phyloP scores from a whole-genome alignment of 2,888 invertebrate genomes.

The Leptinotarsa peninsularis region DNA sequence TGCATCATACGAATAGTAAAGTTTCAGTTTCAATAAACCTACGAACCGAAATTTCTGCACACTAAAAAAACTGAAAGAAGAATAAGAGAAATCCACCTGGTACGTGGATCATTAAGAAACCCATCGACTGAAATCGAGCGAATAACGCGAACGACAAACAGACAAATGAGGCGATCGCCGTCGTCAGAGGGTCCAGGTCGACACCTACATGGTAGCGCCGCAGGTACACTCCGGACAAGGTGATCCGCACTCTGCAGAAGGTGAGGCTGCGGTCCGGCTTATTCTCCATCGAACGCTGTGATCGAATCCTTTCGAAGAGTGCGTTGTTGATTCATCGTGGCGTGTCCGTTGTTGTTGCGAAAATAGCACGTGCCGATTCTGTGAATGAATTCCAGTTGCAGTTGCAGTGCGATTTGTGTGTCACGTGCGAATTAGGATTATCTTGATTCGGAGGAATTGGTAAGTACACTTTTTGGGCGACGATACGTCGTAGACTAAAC shows the following conservation, averaged over 20 bases:
- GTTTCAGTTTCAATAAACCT: too few species aligned
- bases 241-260: constrained; percentile 44
- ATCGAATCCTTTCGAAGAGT: constrained; percentile 15
- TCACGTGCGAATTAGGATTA: constrained; percentile 20
- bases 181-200: constrained; percentile 37
- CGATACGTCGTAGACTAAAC: too few species aligned
- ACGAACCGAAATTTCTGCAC: not conserved
- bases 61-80: not conserved
- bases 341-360: constrained; percentile 31
- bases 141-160: constrained; percentile 29
- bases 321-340: constrained; percentile 7
- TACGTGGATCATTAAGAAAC: constrained; percentile 3
- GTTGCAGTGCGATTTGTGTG: constrained; percentile 14
- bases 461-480: not conserved
- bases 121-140: constrained; percentile 5
- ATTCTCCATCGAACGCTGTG: constrained; percentile 39
- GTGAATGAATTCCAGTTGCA: constrained; percentile 28
- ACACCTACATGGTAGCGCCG: constrained; percentile 47
- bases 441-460: not conserved
- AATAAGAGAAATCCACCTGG: not conserved
- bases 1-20: too few species aligned
- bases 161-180: constrained; percentile 37
- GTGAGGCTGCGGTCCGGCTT: constrained; percentile 41
- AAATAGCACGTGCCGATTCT: constrained; percentile 31
- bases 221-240: constrained; percentile 43